Base-by-base conservation (phyloP, 2,888 invertebrate species). In the Tryphoninae sp. region DNA sequence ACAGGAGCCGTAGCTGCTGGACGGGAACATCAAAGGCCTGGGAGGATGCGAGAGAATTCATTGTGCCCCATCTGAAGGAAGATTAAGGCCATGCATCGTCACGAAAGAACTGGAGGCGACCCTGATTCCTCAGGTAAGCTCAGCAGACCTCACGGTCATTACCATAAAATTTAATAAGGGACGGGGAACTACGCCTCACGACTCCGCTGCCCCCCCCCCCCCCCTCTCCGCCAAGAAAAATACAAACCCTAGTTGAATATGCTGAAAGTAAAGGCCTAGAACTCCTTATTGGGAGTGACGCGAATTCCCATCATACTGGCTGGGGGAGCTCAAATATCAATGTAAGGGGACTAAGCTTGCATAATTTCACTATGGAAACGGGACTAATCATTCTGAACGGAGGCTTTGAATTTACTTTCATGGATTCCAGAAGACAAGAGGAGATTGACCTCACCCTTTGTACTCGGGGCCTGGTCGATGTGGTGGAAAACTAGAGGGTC, bases 341-440 rank as follows among this genome's bases (percentile, higher is more conserved):
- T 33, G 33, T 33, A 6, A 33, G 33, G 33, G 33, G 33, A 6
- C 6, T 33, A 33, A 4, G 33, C 33, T 6, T 33, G 33, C 6
- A 33, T 6, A 33, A 33, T 6, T 33, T 3, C 7, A 7, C 33
- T 33, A 33, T 33, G 33, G 33, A 33, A 19, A 19, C 42, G 2
- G 78, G 16, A 45, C 67, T 81, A 0, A 45, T 61, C 7, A 67
- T 78, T n/a, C 16, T 67, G 11, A 81, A 78, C 72, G 78, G 45
- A 65, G 72, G 76, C 8, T 67, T 40, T 26, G 78, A 81, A 72
- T 78, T 75, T 1, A 83, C 81, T 4, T 75, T 81, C 51, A 53
- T 71, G n/a, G 74, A 55, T n/a, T 64, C 19, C 2, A 74, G 49
- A 11, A 81, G 77, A 26, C 51, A n/a, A n/a, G 81, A 72, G 45